Conservation (phyloP, 2,888 invertebrate genomes). For the Alloplasta piceator region DNA sequence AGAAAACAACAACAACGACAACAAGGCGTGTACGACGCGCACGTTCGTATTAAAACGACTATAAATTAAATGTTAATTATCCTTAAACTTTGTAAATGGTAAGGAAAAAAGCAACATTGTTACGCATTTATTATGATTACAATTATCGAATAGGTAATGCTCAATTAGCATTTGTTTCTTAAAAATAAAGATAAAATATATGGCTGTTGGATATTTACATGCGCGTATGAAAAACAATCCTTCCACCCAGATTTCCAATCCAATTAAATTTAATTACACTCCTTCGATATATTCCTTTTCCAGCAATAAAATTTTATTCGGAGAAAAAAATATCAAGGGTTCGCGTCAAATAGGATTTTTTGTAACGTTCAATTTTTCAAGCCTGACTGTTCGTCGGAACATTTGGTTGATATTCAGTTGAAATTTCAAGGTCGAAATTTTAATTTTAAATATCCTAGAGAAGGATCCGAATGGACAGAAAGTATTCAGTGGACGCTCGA, state of each 20-base stretch:
- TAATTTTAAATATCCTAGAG: too few species aligned
- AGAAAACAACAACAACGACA: conserved; percentile 47
- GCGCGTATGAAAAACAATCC: conserved; percentile 69
- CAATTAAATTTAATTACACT: not conserved
- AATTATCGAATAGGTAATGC: conserved; percentile 83
- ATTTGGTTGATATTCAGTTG: too few species aligned
- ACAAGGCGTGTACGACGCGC: conserved; percentile 75
- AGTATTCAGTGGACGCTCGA: too few species aligned
- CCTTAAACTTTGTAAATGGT: conserved; percentile 77
- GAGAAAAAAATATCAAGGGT: too few species aligned
- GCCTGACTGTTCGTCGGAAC: too few species aligned
- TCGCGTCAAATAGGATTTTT: too few species aligned
- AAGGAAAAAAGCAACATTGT: conserved; percentile 79
- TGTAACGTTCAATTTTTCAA: too few species aligned
- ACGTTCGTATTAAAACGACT: conserved; percentile 82
- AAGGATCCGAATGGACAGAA: too few species aligned
- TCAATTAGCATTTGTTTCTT: conserved; percentile 84
- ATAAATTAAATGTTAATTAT: conserved; percentile 83
- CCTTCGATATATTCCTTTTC: not conserved
- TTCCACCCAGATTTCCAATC: not conserved
- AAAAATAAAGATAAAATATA: conserved; percentile 83
- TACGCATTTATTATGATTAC: conserved; percentile 83
- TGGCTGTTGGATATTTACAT: conserved; percentile 83
- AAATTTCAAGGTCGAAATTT: too few species aligned
- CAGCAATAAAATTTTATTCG: too few species aligned